phyloP scores from a whole-genome alignment of 2,888 invertebrate genomes.

The Drosophila colorata region DNA sequence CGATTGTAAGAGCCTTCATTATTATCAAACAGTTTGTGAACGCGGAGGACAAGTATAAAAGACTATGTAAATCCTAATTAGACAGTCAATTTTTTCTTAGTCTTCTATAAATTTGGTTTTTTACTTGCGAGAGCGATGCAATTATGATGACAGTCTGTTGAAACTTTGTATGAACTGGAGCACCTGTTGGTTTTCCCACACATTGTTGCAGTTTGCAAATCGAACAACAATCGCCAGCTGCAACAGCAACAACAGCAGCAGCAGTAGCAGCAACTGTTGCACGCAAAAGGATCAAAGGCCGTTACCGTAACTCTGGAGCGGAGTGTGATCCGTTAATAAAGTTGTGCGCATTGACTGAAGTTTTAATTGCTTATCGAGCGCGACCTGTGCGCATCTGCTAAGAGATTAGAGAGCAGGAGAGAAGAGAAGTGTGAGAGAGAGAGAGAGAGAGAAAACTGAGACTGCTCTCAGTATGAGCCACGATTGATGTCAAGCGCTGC shows the following conservation, averaged over 20 bases:
- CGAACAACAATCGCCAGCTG: slow-evolving; percentile 33
- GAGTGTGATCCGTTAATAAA: slow-evolving; percentile 72
- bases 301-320: slow-evolving; percentile 65
- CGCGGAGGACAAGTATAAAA: no score
- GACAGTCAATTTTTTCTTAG: not conserved
- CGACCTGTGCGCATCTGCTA: slow-evolving; percentile 62
- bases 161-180: slow-evolving; percentile 26
- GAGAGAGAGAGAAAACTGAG: slow-evolving; percentile 14
- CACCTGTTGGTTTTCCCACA: slow-evolving; percentile 83
- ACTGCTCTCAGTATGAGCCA: slow-evolving; percentile 23
- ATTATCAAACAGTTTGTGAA: no score
- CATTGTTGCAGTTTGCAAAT: slow-evolving; percentile 54
- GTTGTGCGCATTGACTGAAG: slow-evolving; percentile 70
- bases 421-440: no score
- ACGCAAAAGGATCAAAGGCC: slow-evolving; percentile 70
- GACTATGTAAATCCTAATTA: not conserved
- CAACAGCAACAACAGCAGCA: slow-evolving; percentile 11
- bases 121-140: slow-evolving; percentile 41
- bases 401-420: slow-evolving; percentile 60
- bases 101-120: slow-evolving; percentile 22
- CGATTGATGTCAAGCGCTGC: slow-evolving; percentile 75
- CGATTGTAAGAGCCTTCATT: no score
- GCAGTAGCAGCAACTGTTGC: slow-evolving; percentile 18
- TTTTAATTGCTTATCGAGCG: slow-evolving; percentile 77
- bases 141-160: slow-evolving; percentile 59